Conservation (phyloP, 2,113 vertebrate genomes). For the Catharus fuscescens region DNA sequence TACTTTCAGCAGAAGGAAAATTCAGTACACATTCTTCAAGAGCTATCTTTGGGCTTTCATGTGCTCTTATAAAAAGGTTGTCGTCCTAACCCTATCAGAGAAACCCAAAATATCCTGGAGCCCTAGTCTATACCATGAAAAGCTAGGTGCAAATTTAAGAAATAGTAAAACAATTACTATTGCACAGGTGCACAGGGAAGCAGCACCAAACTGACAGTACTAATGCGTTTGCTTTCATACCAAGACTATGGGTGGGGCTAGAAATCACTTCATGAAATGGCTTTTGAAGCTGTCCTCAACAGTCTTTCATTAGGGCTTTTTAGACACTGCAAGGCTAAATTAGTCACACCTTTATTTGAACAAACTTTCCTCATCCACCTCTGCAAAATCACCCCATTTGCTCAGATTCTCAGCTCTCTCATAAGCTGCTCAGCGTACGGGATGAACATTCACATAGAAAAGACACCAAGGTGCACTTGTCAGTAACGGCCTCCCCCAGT, state of each 20-base stretch:
- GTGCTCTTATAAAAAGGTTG: background rate
- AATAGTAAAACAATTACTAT: background rate
- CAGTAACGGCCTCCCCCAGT: background rate
- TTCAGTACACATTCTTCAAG: background rate
- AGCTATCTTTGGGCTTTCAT: background rate
- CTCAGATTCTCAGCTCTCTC: background rate
- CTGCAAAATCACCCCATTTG: slow-evolving; percentile 8
- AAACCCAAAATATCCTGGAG: background rate
- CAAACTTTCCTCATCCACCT: slow-evolving; percentile 39
- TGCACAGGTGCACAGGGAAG: background rate
- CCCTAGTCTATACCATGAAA: background rate
- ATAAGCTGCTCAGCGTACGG: accelerated
- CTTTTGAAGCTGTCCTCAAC: background rate
- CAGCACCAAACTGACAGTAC: background rate
- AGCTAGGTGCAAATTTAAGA: background rate
- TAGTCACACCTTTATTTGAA: slow-evolving; percentile 50
- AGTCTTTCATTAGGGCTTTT: slow-evolving; percentile 37
- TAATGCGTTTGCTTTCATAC: background rate
- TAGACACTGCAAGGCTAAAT: background rate
- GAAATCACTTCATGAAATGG: background rate
- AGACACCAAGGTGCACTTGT: background rate
- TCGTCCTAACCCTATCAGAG: background rate
- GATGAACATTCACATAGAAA: accelerated
- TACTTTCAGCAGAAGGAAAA: background rate
- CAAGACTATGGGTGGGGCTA: background rate